phyloP scores from a whole-genome alignment of 2,888 invertebrate genomes.

The Eurois occulta region DNA sequence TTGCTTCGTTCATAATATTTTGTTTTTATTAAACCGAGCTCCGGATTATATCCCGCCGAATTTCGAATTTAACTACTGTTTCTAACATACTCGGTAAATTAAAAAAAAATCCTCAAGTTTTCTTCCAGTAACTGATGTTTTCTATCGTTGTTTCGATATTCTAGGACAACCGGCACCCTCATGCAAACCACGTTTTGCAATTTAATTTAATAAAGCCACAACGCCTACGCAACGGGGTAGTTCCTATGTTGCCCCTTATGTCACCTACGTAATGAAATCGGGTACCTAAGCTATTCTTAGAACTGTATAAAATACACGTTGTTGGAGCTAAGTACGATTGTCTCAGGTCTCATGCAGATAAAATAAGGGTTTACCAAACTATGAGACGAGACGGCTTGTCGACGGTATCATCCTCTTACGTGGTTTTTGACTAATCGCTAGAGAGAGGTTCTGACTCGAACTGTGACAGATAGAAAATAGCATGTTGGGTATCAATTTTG shows the following conservation, averaged over 20 bases:
- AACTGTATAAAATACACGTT: background rate
- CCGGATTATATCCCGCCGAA: background rate
- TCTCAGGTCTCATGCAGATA: background rate
- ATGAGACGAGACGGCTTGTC: too few species aligned
- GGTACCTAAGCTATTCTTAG: conserved; percentile 32
- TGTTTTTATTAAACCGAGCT: background rate
- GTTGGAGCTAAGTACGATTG: background rate
- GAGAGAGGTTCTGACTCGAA: too few species aligned
- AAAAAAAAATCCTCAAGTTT: background rate
- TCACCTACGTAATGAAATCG: conserved; percentile 15
- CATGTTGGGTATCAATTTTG: too few species aligned
- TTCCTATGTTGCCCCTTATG: background rate
- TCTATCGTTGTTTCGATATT: background rate
- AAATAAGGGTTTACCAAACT: background rate
- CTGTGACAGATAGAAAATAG: too few species aligned
- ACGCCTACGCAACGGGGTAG: background rate
- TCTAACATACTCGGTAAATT: background rate
- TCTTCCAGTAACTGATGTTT: background rate
- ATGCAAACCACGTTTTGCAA: conserved; percentile 30
- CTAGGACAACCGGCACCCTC: background rate
- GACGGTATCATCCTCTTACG: too few species aligned
- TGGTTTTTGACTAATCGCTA: too few species aligned
- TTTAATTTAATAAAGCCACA: conserved; percentile 22
- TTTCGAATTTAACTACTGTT: background rate
- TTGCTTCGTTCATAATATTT: background rate